Evolutionary conservation across 2,797 vertebrate genomes (phyloP).

Genomic region (Poliocrania exsul): DNA sequence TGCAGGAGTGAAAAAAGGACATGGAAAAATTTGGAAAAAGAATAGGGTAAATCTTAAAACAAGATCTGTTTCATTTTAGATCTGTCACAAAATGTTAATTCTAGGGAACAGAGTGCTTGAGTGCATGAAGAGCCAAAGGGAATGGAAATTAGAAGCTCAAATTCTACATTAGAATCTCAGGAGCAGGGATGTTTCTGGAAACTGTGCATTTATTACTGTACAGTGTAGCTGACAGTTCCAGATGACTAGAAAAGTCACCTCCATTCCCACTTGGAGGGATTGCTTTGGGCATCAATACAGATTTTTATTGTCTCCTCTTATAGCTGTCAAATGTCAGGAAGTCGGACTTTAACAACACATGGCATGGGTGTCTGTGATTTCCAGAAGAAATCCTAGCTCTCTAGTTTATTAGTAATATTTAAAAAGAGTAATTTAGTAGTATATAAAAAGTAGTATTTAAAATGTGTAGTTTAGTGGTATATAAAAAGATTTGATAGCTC

Average conservation of each 20-base stretch:
- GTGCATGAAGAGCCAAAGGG: neutral
- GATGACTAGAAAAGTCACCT: constrained; percentile 17
- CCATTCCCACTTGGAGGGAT: neutral
- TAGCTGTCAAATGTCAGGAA: constrained; percentile 10
- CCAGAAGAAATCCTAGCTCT: neutral
- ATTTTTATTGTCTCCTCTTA: constrained; percentile 52
- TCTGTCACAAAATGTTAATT: neutral
- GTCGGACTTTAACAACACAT: neutral
- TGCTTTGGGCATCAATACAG: constrained; percentile 40
- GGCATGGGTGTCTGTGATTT: neutral
- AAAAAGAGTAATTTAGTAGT: neutral
- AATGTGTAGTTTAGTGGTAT: neutral
- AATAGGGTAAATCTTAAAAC: neutral
- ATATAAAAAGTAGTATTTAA: neutral
- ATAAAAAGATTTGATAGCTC: neutral
- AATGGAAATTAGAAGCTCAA: constrained; percentile 13
- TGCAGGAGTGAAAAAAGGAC: neutral
- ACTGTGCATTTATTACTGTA: neutral
- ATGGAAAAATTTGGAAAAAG: neutral
- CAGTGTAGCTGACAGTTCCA: neutral
- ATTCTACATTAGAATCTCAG: neutral
- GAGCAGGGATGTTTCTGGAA: neutral
- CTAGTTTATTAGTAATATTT: neutral
- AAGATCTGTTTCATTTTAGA: neutral
- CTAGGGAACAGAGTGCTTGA: neutral